Evolutionary conservation across 2,888 invertebrate species (phyloP).

Genomic region (Oxytorus armatus): DNA sequence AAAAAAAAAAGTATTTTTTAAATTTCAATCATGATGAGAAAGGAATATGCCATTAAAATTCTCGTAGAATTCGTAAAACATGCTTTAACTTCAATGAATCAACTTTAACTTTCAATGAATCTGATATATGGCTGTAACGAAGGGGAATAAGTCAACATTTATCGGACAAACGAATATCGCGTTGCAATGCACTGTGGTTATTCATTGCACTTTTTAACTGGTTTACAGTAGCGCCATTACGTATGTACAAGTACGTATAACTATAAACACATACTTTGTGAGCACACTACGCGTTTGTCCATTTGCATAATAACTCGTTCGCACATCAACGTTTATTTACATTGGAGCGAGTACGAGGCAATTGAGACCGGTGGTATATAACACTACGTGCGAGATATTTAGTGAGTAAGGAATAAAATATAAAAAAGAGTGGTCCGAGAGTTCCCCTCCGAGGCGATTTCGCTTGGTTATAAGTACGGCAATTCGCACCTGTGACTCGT

Average conservation of each 20-base stretch:
- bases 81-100: no score
- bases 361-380: constrained; percentile 6
- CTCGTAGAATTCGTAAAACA: no score
- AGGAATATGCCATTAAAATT: no score
- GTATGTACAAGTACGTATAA: no score
- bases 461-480: constrained; percentile 8
- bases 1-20: no score
- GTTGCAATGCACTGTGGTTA: neutral
- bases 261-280: neutral
- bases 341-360: neutral
- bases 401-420: neutral
- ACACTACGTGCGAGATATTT: neutral
- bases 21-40: no score
- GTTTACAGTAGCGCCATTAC: neutral
- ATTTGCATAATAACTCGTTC: constrained; percentile 11
- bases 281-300: neutral
- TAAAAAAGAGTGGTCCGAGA: neutral
- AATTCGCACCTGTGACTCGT: constrained; percentile 7
- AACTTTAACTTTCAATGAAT: no score
- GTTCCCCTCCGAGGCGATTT: neutral
- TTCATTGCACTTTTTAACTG: neutral
- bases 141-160: no score
- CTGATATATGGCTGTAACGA: no score
- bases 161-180: no score
- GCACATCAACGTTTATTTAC: neutral